phyloP scores from a whole-genome alignment of 2,888 invertebrate species.

The Shargacucullia verbasci region DNA sequence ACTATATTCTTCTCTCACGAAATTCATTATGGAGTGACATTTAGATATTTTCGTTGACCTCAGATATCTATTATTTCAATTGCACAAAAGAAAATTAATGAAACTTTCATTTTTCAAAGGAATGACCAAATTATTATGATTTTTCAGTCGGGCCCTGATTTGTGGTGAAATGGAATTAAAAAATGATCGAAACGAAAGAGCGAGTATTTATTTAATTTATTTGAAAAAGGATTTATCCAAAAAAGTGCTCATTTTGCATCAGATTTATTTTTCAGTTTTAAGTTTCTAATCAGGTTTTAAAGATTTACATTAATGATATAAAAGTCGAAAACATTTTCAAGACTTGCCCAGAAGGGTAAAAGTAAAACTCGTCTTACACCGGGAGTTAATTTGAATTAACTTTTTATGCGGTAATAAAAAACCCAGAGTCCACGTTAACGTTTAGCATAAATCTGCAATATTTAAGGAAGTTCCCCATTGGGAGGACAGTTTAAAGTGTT shows the following conservation, averaged over 20 bases:
- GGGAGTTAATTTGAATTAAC: slow-evolving; percentile 82
- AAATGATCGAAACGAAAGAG: slow-evolving; percentile 25
- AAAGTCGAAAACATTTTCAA: slow-evolving; percentile 39
- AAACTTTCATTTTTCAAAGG: slow-evolving; percentile 30
- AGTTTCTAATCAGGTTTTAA: slow-evolving; percentile 46
- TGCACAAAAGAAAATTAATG: slow-evolving; percentile 14
- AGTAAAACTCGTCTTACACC: slow-evolving; percentile 43
- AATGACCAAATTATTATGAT: slow-evolving; percentile 5
- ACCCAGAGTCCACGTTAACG: slow-evolving; percentile 63
- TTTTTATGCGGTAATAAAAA: slow-evolving; percentile 74
- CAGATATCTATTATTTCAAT: slow-evolving; percentile 11
- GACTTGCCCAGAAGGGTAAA: slow-evolving; percentile 47
- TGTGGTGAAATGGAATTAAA: slow-evolving; percentile 28
- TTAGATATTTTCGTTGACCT: slow-evolving; percentile 7
- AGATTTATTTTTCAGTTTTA: slow-evolving; percentile 15
- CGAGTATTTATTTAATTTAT: slow-evolving; percentile 17
- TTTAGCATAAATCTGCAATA: slow-evolving; percentile 85
- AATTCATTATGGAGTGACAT: slow-evolving; percentile 11
- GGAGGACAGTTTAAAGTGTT: slow-evolving; percentile 68
- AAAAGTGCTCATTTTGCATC: slow-evolving; percentile 12
- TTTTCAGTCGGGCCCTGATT: slow-evolving; percentile 29
- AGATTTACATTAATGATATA: slow-evolving; percentile 47
- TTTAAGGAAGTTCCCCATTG: slow-evolving; percentile 73
- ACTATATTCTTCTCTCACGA: slow-evolving; percentile 20
- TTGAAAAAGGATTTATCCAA: too few species aligned